Conservation (phyloP, 2,797 vertebrate genomes). For the Clamator glandarius region DNA sequence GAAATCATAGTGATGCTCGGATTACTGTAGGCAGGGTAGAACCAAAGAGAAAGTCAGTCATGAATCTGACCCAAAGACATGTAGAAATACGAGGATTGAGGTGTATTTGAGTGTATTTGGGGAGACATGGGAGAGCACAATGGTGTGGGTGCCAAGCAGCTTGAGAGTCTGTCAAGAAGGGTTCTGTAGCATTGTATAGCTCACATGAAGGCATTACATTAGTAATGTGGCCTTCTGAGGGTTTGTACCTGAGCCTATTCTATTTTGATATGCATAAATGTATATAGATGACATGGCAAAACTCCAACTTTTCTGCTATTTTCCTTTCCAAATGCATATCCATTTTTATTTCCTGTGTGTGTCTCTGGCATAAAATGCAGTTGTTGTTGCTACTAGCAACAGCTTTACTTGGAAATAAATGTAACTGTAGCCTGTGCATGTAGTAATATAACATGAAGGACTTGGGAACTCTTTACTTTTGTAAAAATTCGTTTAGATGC, state of each 20-base stretch:
- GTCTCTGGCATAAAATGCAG: not conserved
- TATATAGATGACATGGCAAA: constrained; percentile 7
- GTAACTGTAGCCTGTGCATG: not conserved
- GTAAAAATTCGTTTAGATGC: not conserved
- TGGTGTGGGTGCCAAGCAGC: not conserved
- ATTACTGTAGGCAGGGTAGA: not conserved
- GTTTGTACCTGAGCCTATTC: not conserved
- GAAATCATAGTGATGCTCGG: not conserved
- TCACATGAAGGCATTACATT: not conserved
- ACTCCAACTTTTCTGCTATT: not conserved
- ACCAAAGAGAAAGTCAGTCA: not conserved
- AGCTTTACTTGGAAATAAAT: constrained; percentile 12
- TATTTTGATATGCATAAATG: constrained; percentile 21
- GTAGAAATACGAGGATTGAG: not conserved
- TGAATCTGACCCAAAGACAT: not conserved
- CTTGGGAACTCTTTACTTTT: not conserved
- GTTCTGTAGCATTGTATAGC: not conserved
- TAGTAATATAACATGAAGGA: not conserved
- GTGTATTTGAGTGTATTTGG: not conserved
- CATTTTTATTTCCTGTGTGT: constrained; percentile 32
- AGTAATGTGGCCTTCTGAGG: not conserved
- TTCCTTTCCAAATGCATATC: not conserved
- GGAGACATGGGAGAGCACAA: not conserved
- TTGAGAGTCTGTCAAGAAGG: not conserved
- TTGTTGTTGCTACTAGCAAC: constrained; percentile 22